phyloP scores from a whole-genome alignment of 2,888 invertebrate genomes.

The Pycnomerus fuliginosus region DNA sequence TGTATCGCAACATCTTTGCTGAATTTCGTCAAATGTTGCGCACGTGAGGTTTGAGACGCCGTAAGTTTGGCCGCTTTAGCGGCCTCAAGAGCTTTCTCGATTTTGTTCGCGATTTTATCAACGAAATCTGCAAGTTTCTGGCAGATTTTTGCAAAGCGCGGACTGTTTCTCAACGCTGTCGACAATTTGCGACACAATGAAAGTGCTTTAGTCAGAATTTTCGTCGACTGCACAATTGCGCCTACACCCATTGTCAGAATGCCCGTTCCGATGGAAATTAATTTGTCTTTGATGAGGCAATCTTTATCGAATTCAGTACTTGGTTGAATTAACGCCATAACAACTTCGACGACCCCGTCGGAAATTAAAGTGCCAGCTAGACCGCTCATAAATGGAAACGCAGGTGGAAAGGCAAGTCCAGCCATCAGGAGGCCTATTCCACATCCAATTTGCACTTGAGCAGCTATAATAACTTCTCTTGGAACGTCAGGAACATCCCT shows the following conservation, averaged over 20 bases:
- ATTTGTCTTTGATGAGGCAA: too few relatives aligned
- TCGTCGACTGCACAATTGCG: conserved; percentile 4
- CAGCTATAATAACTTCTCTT: conserved; percentile 1
- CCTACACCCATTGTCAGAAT: conserved; percentile 5
- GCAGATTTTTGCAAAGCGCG: conserved; percentile 3
- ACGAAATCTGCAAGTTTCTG: neutral
- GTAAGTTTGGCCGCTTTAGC: too few relatives aligned
- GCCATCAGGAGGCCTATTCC: conserved; percentile 8
- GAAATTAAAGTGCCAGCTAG: conserved; percentile 6
- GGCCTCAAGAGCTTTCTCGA: too few relatives aligned
- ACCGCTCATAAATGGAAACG: conserved; percentile 5
- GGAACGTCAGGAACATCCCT: conserved; percentile 6
- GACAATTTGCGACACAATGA: conserved; percentile 3
- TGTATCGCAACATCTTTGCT: too few relatives aligned
- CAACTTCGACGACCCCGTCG: conserved; percentile 7
- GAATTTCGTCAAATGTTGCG: too few relatives aligned
- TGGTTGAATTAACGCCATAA: neutral
- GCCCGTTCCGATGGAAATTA: conserved; percentile 1
- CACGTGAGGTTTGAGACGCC: too few relatives aligned
- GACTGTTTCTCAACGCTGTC: conserved; percentile 2
- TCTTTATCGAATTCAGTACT: neutral
- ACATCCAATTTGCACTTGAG: conserved; percentile 5
- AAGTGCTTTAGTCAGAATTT: conserved; percentile 5
- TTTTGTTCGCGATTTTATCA: too few relatives aligned
- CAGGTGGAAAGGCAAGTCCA: conserved; percentile 5